A percentile compares a stretch with the other conserved stretches of the same genome.
phyloP scores from a whole-genome alignment of 2,888 invertebrate species.

The Sthenelais limicola region DNA sequence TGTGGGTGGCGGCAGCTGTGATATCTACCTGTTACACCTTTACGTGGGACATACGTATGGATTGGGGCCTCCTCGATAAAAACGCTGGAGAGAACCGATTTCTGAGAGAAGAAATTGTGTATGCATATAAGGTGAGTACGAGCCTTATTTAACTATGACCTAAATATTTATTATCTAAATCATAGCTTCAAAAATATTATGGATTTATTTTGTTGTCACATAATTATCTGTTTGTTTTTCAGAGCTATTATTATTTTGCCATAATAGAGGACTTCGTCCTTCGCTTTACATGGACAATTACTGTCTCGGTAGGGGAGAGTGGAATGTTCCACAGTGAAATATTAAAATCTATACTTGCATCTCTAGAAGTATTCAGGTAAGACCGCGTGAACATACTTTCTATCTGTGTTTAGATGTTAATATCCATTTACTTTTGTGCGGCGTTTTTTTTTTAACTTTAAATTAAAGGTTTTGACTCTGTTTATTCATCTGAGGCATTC shows the following conservation, averaged over 20 bases:
- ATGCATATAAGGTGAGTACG: conserved; percentile 85
- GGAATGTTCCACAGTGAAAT: conserved; percentile 83
- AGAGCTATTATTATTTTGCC: conserved; percentile 92
- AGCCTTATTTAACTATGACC: too few species aligned
- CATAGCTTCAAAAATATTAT: neutral
- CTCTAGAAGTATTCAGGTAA: conserved; percentile 71
- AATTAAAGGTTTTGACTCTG: neutral
- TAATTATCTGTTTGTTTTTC: conserved; percentile 32
- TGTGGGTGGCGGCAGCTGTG: conserved; percentile 86
- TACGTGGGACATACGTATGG: conserved; percentile 99
- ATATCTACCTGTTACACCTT: conserved; percentile 95
- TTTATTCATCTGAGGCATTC: too few species aligned
- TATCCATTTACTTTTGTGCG: too few species aligned
- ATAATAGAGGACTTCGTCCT: conserved; percentile 94
- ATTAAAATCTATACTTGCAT: conserved; percentile 63
- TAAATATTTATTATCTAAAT: too few species aligned
- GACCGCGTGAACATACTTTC: neutral
- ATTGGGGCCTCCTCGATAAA: conserved; percentile 96
- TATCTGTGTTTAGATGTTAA: neutral
- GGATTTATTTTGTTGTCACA: neutral
- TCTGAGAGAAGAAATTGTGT: conserved; percentile 94
- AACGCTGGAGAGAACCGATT: conserved; percentile 88
- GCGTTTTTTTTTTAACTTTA: too few species aligned
- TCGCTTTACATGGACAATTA: conserved; percentile 93
- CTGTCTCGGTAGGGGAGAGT: conserved; percentile 87